phyloP scores from a whole-genome alignment of 2,113 vertebrate genomes.

The Nothocercus nigrocapillus region DNA sequence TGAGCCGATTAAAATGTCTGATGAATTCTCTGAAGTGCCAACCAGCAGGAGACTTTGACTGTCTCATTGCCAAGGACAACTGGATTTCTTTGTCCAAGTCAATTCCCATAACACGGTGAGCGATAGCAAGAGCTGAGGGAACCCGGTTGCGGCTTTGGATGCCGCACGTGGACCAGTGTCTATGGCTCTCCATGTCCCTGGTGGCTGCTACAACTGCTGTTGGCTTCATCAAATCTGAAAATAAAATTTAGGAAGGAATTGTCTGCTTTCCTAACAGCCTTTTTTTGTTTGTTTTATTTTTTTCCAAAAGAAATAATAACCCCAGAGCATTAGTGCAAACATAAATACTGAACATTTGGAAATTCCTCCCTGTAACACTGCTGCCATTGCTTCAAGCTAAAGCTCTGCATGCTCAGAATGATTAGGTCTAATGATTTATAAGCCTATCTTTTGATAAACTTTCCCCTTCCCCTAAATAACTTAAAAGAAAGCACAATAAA shows the following conservation, averaged over 20 bases:
- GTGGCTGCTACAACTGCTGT: not conserved
- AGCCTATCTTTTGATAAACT: not conserved
- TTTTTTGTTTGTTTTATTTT: no score
- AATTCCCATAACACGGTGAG: not conserved
- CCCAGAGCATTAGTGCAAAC: not conserved
- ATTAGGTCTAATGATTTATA: not conserved
- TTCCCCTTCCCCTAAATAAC: not conserved
- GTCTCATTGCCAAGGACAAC: slow-evolving; percentile 33
- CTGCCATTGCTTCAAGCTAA: not conserved
- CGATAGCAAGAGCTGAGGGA: not conserved
- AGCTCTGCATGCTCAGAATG: not conserved
- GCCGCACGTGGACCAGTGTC: not conserved
- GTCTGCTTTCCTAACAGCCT: not conserved
- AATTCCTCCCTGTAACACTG: not conserved
- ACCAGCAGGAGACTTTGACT: not conserved
- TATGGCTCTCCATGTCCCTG: not conserved
- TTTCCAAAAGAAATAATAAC: not conserved
- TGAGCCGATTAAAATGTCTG: slow-evolving; percentile 17
- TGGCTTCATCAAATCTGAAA: not conserved
- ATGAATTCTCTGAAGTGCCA: slow-evolving; percentile 16
- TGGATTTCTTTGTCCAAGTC: not conserved
- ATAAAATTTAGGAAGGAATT: not conserved
- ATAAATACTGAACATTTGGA: not conserved
- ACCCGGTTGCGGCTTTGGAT: not conserved
- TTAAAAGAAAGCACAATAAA: not conserved